phyloP scores from a whole-genome alignment of 2,888 invertebrate genomes.

The Lamellibrachia columna region DNA sequence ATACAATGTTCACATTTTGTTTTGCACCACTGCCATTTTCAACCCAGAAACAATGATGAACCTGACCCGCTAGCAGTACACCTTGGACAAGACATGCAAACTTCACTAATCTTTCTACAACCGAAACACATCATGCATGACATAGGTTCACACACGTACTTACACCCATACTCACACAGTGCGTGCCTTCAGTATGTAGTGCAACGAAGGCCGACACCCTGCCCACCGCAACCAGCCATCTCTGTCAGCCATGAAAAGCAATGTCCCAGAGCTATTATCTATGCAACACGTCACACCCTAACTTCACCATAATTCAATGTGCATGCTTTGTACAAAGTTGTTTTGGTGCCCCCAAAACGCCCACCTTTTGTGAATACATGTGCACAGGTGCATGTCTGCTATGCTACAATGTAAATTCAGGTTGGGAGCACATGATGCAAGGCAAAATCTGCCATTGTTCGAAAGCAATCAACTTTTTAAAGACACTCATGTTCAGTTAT shows the following conservation, averaged over 20 bases:
- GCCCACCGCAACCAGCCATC: not conserved
- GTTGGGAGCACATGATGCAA: not conserved
- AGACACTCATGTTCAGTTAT: not conserved
- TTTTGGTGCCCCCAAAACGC: not conserved
- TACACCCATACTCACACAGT: slow-evolving; percentile 14
- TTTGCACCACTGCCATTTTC: not conserved
- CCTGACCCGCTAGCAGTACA: not conserved
- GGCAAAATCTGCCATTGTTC: not conserved
- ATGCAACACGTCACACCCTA: not conserved
- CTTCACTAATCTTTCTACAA: not conserved
- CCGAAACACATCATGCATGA: not conserved
- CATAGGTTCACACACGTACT: not conserved
- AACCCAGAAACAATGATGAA: not conserved
- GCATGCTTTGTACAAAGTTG: not conserved
- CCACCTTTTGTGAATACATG: not conserved
- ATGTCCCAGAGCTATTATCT: slow-evolving; percentile 9
- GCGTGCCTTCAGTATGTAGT: not conserved
- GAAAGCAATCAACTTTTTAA: not conserved
- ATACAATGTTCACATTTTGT: no score
- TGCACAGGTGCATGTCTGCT: not conserved
- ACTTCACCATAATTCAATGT: not conserved
- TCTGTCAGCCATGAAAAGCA: slow-evolving; percentile 10
- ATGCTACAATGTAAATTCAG: not conserved
- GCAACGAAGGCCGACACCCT: slow-evolving; percentile 7
- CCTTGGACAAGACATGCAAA: not conserved